phyloP scores from a whole-genome alignment of 2,113 vertebrate species.

The Nannospalax galili region DNA sequence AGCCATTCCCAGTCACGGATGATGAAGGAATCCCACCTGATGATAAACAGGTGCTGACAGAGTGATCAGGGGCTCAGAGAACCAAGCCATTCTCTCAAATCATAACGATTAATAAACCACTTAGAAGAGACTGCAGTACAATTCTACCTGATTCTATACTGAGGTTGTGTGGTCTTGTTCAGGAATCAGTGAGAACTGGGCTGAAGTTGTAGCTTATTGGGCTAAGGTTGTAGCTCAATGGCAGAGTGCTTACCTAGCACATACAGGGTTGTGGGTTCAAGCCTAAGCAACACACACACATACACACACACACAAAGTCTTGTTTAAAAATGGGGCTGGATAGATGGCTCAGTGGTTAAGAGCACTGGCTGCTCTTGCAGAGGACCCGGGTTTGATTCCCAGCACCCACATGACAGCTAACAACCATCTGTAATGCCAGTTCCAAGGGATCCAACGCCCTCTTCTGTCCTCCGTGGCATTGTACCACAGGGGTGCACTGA shows the following conservation, averaged over 20 bases:
- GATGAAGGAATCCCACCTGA: neutral
- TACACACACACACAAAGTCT: neutral
- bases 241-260: neutral
- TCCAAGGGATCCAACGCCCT: too few species aligned
- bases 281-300: neutral
- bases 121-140: neutral
- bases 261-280: neutral
- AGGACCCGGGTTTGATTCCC: too few species aligned
- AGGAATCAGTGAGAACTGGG: neutral
- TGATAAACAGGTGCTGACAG: neutral
- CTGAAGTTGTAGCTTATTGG: too few species aligned
- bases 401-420: too few species aligned
- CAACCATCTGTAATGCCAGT: too few species aligned
- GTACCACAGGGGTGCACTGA: too few species aligned
- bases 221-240: neutral
- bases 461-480: too few species aligned
- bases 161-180: neutral
- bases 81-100: neutral
- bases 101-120: neutral
- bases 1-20: neutral
- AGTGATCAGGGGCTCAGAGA: neutral
- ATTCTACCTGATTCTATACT: neutral
- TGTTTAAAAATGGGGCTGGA: neutral
- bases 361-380: too few species aligned
- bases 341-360: too few species aligned